Percentiles rank a stretch among this genome's conserved stretches.
Evolutionary conservation across 2,113 vertebrate species (phyloP).

Genomic region (Apeltes quadracus): DNA sequence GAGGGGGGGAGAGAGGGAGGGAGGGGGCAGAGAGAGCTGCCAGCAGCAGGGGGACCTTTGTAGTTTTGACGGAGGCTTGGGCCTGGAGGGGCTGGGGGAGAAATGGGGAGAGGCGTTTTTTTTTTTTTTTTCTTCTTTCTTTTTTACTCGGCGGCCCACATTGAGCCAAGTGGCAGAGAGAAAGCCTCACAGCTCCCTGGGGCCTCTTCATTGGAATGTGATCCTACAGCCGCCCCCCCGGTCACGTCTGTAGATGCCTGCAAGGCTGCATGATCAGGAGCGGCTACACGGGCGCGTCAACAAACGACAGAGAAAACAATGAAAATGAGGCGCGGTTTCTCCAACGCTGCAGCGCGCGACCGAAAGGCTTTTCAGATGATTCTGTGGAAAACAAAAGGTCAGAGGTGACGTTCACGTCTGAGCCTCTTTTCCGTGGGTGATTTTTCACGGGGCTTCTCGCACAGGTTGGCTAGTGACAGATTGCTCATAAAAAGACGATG

Average conservation of each 20-base stretch:
- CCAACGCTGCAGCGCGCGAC: too few relatives aligned
- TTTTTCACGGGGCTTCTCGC: conserved; percentile 1
- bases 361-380: conserved; percentile 7
- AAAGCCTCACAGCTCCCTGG: conserved; percentile 76
- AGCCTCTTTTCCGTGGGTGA: conserved; percentile 19
- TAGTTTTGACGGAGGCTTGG: conserved; percentile 81
- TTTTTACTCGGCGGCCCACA: conserved; percentile 69
- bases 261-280: conserved; percentile 68
- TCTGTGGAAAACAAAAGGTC: conserved; percentile 35
- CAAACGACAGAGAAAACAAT: conserved; percentile 63
- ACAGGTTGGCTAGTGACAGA: background rate
- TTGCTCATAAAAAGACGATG: background rate
- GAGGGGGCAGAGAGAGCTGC: conserved; percentile 71
- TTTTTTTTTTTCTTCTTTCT: conserved; percentile 16
- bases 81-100: conserved; percentile 69
- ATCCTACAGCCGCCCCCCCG: conserved; percentile 73
- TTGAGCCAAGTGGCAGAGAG: conserved; percentile 80
- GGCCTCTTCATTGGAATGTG: conserved; percentile 84
- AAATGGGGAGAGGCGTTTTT: conserved; percentile 54
- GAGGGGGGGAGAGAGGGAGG: conserved; percentile 67
- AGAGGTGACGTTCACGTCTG: conserved; percentile 21
- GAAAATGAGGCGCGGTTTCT: conserved; percentile 39
- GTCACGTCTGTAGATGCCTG: conserved; percentile 81
- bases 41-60: conserved; percentile 83
- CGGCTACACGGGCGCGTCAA: conserved; percentile 44